phyloP scores from a whole-genome alignment of 2,113 vertebrate species.

The Bothrops jararaca region DNA sequence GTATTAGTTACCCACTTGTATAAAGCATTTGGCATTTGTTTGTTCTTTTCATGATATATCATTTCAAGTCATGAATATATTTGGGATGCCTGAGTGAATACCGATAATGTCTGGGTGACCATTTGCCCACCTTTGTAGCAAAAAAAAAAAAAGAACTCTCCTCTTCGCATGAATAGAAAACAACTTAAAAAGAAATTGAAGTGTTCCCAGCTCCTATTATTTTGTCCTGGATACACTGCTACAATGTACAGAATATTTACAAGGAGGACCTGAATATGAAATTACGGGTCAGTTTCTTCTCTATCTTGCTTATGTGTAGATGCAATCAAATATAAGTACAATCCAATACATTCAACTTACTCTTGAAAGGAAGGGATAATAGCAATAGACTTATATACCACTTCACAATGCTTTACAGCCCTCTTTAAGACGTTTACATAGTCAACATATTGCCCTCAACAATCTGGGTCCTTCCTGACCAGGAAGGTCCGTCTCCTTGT shows the following conservation, averaged over 20 bases:
- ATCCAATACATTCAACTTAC: neutral
- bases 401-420: no score
- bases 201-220: slow-evolving; percentile 24
- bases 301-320: neutral
- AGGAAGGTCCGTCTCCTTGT: neutral
- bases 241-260: slow-evolving; percentile 2
- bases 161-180: slow-evolving; percentile 38
- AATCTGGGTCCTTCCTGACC: no score
- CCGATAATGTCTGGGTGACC: slow-evolving; percentile 43
- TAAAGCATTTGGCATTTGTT: slow-evolving; percentile 48
- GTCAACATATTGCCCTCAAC: no score
- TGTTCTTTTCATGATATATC: slow-evolving; percentile 58
- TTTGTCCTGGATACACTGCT: neutral
- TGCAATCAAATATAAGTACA: neutral
- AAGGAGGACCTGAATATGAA: slow-evolving; percentile 5
- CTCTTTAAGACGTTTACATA: no score
- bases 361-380: neutral
- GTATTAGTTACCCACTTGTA: slow-evolving; percentile 58
- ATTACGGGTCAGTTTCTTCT: neutral
- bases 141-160: slow-evolving; percentile 39
- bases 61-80: slow-evolving; percentile 65
- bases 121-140: slow-evolving; percentile 45
- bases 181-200: slow-evolving; percentile 30
- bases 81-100: slow-evolving; percentile 58
- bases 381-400: no score